Conservation (phyloP, 2,113 vertebrate genomes). For the Hydropotes inermis region DNA sequence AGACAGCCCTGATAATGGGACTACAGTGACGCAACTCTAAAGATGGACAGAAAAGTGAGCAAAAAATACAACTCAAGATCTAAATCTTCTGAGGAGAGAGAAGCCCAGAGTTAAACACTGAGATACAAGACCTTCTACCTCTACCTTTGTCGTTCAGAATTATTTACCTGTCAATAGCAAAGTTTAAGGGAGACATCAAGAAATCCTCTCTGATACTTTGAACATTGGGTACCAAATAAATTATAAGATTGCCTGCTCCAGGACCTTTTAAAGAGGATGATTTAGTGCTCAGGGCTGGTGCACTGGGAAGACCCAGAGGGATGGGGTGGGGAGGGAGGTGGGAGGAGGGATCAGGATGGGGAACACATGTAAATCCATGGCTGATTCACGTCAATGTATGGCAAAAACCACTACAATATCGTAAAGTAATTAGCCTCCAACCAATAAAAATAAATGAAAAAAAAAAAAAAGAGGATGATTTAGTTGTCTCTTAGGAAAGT, state of each 20-base stretch:
- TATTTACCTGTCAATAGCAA: neutral
- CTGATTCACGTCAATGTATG: no score
- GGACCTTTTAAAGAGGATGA: neutral
- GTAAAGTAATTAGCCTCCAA: no score
- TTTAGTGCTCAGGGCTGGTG: neutral
- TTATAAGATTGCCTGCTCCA: neutral
- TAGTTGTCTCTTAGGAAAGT: neutral
- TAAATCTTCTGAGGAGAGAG: neutral
- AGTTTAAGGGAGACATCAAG: neutral
- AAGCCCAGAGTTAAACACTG: neutral
- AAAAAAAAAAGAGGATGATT: neutral
- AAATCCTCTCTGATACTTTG: neutral
- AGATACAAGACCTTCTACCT: neutral
- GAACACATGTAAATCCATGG: no score
- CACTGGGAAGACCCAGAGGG: no score
- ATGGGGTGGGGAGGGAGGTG: no score
- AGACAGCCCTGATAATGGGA: neutral
- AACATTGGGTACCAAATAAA: neutral
- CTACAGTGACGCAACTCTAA: neutral
- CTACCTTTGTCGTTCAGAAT: neutral
- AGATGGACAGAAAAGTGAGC: neutral
- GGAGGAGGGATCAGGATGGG: no score
- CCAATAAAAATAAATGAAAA: no score
- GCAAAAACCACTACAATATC: no score
- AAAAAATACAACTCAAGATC: constrained; percentile 6